Percentiles rank a stretch among this genome's conserved stretches.
Evolutionary conservation across 2,888 invertebrate species (phyloP).

Genomic region (Campaea margaritaria): DNA sequence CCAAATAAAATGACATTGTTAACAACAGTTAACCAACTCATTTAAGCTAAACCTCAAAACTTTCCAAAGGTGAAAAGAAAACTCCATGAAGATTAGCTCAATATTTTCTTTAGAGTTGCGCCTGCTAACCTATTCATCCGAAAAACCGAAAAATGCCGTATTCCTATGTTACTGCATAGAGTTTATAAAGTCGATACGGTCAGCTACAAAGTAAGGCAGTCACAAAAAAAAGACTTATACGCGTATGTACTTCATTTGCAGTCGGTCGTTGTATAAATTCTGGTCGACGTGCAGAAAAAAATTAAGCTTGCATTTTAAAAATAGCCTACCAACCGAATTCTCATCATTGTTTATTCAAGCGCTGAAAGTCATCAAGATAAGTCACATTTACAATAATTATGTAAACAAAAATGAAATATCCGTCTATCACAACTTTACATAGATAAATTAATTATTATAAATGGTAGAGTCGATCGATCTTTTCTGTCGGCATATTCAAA

Average conservation of each 20-base stretch:
- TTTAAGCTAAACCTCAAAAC: too few relatives aligned
- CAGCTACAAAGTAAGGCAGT: too few relatives aligned
- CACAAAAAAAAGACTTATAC: background rate
- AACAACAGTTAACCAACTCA: too few relatives aligned
- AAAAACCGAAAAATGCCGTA: too few relatives aligned
- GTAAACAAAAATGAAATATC: constrained; percentile 27
- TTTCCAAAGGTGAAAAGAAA: too few relatives aligned
- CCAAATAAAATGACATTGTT: too few relatives aligned
- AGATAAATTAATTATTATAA: constrained; percentile 27
- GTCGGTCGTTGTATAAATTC: constrained; percentile 15
- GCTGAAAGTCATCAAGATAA: constrained; percentile 25
- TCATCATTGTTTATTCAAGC: constrained; percentile 13
- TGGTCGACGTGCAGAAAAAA: constrained; percentile 17
- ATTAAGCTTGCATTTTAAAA: constrained; percentile 20
- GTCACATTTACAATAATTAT: constrained; percentile 13
- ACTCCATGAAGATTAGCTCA: too few relatives aligned
- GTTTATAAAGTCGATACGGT: too few relatives aligned
- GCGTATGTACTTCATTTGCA: constrained; percentile 19
- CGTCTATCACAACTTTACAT: constrained; percentile 34
- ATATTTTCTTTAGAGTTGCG: too few relatives aligned
- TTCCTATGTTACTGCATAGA: too few relatives aligned
- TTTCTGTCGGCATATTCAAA: constrained; percentile 36
- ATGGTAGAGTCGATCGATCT: constrained; percentile 49
- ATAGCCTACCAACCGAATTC: constrained; percentile 15
- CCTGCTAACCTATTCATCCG: too few relatives aligned